Conservation (phyloP, 2,888 invertebrate genomes). For the Scaptomyza parva region DNA sequence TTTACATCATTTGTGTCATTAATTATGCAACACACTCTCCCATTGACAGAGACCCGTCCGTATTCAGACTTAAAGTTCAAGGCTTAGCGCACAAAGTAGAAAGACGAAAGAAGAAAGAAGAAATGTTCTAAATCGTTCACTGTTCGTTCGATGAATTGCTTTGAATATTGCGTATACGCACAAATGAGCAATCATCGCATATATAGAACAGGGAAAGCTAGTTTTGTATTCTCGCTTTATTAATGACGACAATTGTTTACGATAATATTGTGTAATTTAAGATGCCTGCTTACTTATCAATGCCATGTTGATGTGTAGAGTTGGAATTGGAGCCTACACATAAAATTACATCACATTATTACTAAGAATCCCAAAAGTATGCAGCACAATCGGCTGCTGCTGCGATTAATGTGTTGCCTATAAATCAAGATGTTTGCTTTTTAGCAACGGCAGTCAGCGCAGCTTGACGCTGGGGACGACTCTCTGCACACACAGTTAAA, state of each 20-base stretch:
- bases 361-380: conserved; percentile 56
- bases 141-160: conserved; percentile 2
- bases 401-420: conserved; percentile 59
- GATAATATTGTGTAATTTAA: conserved; percentile 61
- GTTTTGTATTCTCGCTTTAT: conserved; percentile 7
- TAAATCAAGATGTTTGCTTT: conserved; percentile 55
- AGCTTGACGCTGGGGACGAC: no score
- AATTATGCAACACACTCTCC: conserved; percentile 15
- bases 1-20: conserved; percentile 11
- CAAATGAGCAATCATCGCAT: neutral
- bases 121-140: neutral
- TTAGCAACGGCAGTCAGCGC: no score
- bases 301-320: conserved; percentile 46
- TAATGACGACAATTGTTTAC: conserved; percentile 55
- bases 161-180: conserved; percentile 7
- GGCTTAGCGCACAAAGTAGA: no score
- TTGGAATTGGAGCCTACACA: conserved; percentile 3
- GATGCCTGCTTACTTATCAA: conserved; percentile 60
- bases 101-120: neutral
- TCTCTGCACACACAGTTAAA: neutral
- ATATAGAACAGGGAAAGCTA: neutral
- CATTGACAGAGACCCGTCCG: neutral
- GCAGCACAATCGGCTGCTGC: conserved; percentile 43
- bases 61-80: conserved; percentile 1
- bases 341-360: conserved; percentile 7